Percentiles rank a stretch among this genome's conserved stretches.
These are phyloP conservation scores for Temnothorax rugatulus DNA, from an alignment of 2,888 invertebrate species.

Conservation along the genomic window DNA sequence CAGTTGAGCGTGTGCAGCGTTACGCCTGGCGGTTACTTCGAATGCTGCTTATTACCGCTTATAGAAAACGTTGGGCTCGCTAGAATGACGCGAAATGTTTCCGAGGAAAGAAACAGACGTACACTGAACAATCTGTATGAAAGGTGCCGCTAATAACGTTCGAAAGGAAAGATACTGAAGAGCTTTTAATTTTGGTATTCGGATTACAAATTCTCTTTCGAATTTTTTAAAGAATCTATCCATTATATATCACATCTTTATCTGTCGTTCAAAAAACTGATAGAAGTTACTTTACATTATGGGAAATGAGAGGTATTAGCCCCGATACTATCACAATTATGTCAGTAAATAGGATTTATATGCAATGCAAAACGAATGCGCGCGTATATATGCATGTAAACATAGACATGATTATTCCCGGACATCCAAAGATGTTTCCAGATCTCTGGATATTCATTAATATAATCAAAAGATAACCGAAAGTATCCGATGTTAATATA, in stretches of 20 bases:
- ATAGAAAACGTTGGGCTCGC: conserved; percentile 10
- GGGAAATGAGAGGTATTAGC: neutral
- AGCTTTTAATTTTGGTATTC: neutral
- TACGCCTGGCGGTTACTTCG: conserved; percentile 57
- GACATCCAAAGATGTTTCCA: neutral
- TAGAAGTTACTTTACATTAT: neutral
- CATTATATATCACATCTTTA: neutral
- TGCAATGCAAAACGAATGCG: neutral
- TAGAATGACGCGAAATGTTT: neutral
- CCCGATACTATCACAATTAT: neutral
- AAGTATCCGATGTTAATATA: neutral
- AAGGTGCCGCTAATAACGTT: neutral
- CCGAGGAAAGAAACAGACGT: neutral
- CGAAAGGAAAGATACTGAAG: neutral
- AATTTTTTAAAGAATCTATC: neutral
- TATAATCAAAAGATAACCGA: conserved; percentile 1
- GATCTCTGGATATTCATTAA: conserved; percentile 13
- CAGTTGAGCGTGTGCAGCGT: conserved; percentile 67
- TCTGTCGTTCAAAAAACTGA: neutral
- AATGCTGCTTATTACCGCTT: conserved; percentile 63
- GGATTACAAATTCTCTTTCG: neutral
- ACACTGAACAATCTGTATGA: neutral
- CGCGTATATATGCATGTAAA: neutral
- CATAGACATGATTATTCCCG: neutral
- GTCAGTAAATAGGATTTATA: neutral